Base-by-base conservation (phyloP, 2,797 vertebrate genomes). In the Tarsius wallacei region DNA sequence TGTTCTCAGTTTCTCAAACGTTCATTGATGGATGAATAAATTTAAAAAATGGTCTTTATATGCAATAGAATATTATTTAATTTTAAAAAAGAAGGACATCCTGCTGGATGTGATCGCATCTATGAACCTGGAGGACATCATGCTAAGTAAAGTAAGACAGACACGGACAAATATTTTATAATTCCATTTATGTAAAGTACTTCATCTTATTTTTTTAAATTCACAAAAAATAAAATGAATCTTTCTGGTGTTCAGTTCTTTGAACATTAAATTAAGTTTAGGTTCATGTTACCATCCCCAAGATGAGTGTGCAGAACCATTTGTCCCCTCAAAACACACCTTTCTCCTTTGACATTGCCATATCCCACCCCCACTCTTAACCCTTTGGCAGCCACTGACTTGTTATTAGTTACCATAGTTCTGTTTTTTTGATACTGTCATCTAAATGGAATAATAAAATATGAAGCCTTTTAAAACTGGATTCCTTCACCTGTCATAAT, bases 81-180 rank as follows among this genome's bases (percentile, higher is more conserved):
- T n/a, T 26, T 59, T 42, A 11, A 59, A 61, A 55, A 94, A 57
- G 22, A 57, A 51, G 36, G 22, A 70, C 63, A 16, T 66, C 31
- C 51, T 47, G n/a, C 13, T 47, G 24, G 49, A 11, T 49, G 53
- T 6, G 28, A 22, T 28, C 42, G 21, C 5, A 15, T 57, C 5
- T 3, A 31, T 63, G 13, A 53, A 3, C 33, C 5, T 55, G 47
- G 86, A 47, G 17, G 36, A 47, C 31, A 28, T 19, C 28, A 53
- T 28, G 14, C n/a, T 28, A 53, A 85, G n/a, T 76, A 19, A 90
- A 81, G 59, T 36, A 76, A 2, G 8, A 28, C n/a, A 73, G 59
- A 16, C 8, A 73, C 2, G 33, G 7, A 61, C 0, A 21, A 57
- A n/a, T 26, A 42, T 2, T 11, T 0, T 5, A 42, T 64, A 4